A percentile compares a stretch with the other conserved stretches of the same genome.
phyloP scores from a whole-genome alignment of 2,797 vertebrate species.

The Euthynnus affinis region DNA sequence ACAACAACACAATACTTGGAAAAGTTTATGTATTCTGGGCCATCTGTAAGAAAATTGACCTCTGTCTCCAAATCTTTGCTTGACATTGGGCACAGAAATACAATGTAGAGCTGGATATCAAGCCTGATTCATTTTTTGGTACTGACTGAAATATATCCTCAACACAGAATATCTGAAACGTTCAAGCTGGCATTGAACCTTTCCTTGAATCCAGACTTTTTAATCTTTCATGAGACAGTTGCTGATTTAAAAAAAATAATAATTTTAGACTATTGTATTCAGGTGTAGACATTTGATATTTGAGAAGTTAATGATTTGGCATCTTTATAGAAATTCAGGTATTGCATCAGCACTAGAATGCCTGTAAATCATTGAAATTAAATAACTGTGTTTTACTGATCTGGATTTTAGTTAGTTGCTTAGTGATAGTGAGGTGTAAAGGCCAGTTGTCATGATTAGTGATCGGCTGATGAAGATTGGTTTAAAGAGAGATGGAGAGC shows the following conservation, averaged over 20 bases:
- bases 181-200: neutral
- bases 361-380: neutral
- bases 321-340: too few relatives aligned
- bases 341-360: too few relatives aligned
- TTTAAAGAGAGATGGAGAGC: constrained; percentile 24
- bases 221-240: neutral
- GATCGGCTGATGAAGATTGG: constrained; percentile 34
- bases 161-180: neutral
- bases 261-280: neutral
- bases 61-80: too few relatives aligned
- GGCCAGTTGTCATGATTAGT: constrained; percentile 18
- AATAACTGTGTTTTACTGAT: neutral
- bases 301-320: neutral
- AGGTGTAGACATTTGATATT: neutral
- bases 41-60: too few relatives aligned
- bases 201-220: neutral
- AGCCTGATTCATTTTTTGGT: neutral
- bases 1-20: neutral
- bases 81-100: too few relatives aligned
- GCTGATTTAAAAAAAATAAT: neutral
- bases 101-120: too few relatives aligned
- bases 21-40: too few relatives aligned
- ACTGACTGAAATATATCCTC: neutral
- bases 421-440: constrained; percentile 18
- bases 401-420: constrained; percentile 5